Base-by-base conservation (phyloP, 2,888 invertebrate genomes). In the Heteromurus nitidus region DNA sequence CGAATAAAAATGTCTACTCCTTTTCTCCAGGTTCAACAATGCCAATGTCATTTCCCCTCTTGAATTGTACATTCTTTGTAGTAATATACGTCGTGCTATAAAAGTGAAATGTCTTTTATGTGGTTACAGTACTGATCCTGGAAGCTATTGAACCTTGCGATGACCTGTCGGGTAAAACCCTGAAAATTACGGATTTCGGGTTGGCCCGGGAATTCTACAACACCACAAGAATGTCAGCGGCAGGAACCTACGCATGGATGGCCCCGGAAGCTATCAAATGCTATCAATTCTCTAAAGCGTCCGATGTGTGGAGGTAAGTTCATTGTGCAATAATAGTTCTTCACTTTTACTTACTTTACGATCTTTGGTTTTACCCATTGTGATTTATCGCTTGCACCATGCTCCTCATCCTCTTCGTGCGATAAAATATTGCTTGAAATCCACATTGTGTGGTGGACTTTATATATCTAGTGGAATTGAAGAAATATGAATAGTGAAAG, bases 231-330 rank as follows among this genome's bases (percentile, higher is more conserved):
- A 98, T 98, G 97, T 98, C 97, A 24, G 96, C 97, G 24, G 98
- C 98, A 30, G 98, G 98, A 81, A 98, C 98, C 0, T 98, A 98
- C 90, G 98, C 98, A 68, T 98, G 98, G 98, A 98, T 98, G 98
- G 97, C 98, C 50, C 98, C 98, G 16, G 98, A 98, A 92, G 97
- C 97, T 85, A 96, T 96, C 89, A 95, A 95, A 89, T 93, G 93
- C 88, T 96, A 95, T 64, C 95, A 93, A 67, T 96, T 95, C 90
- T 95, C 95, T 55, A 96, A 96, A 91, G 95, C 96, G 62, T 97
- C 97, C 86, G 98, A 98, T 91, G 97, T 98, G 84, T 98, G 98
- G 98, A 98, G 97, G 86, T 87, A 73, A 85, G 74, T 44, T n/a
- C n/a, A n/a, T n/a, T n/a, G n/a, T n/a, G n/a, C 42, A n/a, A n/a